Evolutionary conservation across 1,140 invertebrate species (phyloP).

Genomic region (Drosophila miranda): DNA sequence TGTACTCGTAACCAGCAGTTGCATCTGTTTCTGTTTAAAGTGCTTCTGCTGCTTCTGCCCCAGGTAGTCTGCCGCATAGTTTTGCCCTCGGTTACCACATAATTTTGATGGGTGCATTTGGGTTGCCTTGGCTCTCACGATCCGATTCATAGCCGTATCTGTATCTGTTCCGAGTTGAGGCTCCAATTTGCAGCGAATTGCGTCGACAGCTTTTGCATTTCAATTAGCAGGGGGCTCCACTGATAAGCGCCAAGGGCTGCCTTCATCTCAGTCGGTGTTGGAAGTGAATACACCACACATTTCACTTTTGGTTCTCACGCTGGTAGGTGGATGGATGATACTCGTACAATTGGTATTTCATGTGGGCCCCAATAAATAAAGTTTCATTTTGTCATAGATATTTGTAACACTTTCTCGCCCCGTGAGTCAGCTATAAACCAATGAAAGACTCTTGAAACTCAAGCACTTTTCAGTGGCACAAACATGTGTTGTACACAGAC

Average conservation of each 20-base stretch:
- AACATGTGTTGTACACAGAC: conserved; percentile 7
- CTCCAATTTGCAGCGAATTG: conserved; percentile 48
- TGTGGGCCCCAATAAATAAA: conserved; percentile 10
- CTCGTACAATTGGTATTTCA: neutral
- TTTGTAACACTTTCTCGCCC: conserved; percentile 64
- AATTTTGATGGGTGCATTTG: conserved; percentile 64
- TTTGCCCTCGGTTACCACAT: conserved; percentile 32
- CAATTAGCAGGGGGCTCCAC: conserved; percentile 46
- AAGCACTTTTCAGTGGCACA: conserved; percentile 20
- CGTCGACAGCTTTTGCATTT: conserved; percentile 64
- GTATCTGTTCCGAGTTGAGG: conserved; percentile 25
- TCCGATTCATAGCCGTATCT: conserved; percentile 41
- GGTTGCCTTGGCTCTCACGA: conserved; percentile 65
- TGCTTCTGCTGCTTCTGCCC: conserved; percentile 15
- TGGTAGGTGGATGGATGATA: conserved; percentile 17
- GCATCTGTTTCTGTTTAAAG: conserved; percentile 40
- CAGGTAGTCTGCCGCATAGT: conserved; percentile 35
- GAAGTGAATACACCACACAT: conserved; percentile 10
- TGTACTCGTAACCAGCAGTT: conserved; percentile 28
- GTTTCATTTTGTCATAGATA: conserved; percentile 45
- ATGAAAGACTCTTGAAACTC: conserved; percentile 25
- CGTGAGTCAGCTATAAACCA: conserved; percentile 41
- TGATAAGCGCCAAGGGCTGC: conserved; percentile 41
- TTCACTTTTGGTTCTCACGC: conserved; percentile 58
- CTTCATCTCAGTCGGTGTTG: conserved; percentile 14